Base-by-base conservation (phyloP, 2,113 vertebrate species). In the Galemys pyrenaicus region DNA sequence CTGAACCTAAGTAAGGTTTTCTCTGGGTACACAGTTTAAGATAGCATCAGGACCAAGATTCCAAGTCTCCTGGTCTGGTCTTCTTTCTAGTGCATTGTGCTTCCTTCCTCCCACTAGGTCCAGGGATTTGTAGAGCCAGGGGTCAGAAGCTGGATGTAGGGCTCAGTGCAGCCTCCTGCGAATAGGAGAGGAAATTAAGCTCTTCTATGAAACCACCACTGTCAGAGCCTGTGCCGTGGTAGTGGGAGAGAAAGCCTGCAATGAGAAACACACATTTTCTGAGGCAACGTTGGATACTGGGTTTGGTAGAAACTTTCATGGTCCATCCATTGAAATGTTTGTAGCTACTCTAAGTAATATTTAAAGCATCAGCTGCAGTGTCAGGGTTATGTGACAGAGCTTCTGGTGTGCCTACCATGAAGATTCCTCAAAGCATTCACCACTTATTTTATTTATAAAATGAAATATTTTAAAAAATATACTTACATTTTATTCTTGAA, bases 231-330 rank as follows among this genome's bases (percentile, higher is more conserved):
- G 2, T 56, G 79, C 32, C 51, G 37, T 46, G 26, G 35, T 32
- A 39, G 37, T 58, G 89, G 44, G 35, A 20, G 9, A 80, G 74
- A 87, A 89, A 83, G 60, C 44, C 95, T 96, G 58, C 19, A 58
- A 37, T 41, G 79, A 65, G 30, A 87, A 71, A 84, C 13, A 75
- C 15, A 68, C 32, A 10, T 64, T 22, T 7, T 88, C 81, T 39
- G 16, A 95, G 87, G 58, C 5, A 44, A 85, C 15, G 7, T 39
- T 78, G 64, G 2, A 11, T 56, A 30, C 35, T 56, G 24, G 49
- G 15, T 1, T 32, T 74, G 54, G 30, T 35, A 73, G 67, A 46
- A 67, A 35, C n/a, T 64, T 71, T 41, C 7, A 35, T 19, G n/a
- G 1, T 0, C 28, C 15, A 80, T 54, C 60, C 87, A 35, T 77